These are phyloP conservation scores for Struthio camelus DNA, from an alignment of 2,113 vertebrate species.

Conservation along the genomic window DNA sequence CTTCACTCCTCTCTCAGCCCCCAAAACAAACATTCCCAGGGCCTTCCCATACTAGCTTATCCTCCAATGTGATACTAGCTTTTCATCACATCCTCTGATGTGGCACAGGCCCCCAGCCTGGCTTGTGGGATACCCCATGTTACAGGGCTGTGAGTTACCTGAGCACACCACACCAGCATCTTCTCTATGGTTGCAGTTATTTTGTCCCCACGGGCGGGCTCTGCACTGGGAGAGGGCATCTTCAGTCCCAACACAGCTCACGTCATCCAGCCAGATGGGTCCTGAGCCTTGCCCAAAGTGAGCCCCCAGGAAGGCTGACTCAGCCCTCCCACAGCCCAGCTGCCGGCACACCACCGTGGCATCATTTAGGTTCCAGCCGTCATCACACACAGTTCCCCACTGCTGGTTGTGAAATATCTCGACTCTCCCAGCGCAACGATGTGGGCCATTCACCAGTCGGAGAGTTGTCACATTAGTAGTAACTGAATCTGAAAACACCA, in stretches of 20 bases:
- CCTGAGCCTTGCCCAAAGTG: not conserved
- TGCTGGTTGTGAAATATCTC: constrained; percentile 86
- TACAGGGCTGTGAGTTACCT: not conserved
- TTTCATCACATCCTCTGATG: too few relatives aligned
- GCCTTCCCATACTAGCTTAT: too few relatives aligned
- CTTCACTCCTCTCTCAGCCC: not conserved
- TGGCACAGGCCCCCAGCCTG: too few relatives aligned
- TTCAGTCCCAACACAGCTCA: not conserved
- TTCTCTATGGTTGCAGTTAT: not conserved
- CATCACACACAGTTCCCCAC: constrained; percentile 90
- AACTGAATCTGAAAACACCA: not conserved
- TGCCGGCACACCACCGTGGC: constrained; percentile 29
- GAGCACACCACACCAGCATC: not conserved
- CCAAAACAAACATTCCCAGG: too few relatives aligned
- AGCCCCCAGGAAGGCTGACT: too few relatives aligned
- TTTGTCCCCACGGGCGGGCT: not conserved
- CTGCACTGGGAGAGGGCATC: not conserved
- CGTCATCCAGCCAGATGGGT: not conserved
- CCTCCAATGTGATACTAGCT: too few relatives aligned
- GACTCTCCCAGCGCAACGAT: not conserved
- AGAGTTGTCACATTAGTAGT: not conserved
- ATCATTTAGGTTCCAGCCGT: constrained; percentile 83
- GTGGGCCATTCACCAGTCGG: not conserved
- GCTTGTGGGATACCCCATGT: too few relatives aligned
- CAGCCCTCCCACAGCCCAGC: constrained; percentile 39